phyloP scores from a whole-genome alignment of 2,113 vertebrate genomes.

The Percina caprodes region DNA sequence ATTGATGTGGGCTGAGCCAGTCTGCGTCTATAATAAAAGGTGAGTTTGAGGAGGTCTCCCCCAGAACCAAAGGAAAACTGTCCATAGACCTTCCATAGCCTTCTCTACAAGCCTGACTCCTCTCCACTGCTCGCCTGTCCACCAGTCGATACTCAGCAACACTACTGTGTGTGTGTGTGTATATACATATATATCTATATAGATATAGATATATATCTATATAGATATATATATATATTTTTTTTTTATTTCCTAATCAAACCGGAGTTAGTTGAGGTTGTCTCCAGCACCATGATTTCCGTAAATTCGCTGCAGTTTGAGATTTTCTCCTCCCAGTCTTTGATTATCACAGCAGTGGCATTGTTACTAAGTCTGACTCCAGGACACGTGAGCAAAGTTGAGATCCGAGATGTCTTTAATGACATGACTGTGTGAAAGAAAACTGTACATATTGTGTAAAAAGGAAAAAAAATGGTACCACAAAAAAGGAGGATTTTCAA shows the following conservation, averaged over 20 bases:
- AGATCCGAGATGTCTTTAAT: constrained; percentile 83
- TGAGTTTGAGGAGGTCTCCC: constrained; percentile 51
- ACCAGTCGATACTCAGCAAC: constrained; percentile 46
- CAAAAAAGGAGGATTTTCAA: constrained; percentile 78
- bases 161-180: background rate
- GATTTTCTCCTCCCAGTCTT: background rate
- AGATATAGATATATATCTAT: too few relatives aligned
- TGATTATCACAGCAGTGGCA: constrained; percentile 44
- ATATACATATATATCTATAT: too few relatives aligned
- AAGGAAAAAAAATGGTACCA: constrained; percentile 35
- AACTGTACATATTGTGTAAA: constrained; percentile 94
- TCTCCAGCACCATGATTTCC: constrained; percentile 23
- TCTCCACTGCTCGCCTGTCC: constrained; percentile 61
- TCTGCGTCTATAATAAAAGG: constrained; percentile 62
- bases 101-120: constrained; percentile 67
- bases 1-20: constrained; percentile 62
- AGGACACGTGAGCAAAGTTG: constrained; percentile 61
- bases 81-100: constrained; percentile 80
- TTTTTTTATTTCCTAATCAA: constrained; percentile 1
- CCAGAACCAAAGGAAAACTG: constrained; percentile 81
- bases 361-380: constrained; percentile 60
- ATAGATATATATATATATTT: background rate
- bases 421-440: constrained; percentile 92
- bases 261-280: constrained; percentile 8
- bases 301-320: constrained; percentile 17